Conservation (phyloP, 2,888 invertebrate species). For the Thymelicus lineola region DNA sequence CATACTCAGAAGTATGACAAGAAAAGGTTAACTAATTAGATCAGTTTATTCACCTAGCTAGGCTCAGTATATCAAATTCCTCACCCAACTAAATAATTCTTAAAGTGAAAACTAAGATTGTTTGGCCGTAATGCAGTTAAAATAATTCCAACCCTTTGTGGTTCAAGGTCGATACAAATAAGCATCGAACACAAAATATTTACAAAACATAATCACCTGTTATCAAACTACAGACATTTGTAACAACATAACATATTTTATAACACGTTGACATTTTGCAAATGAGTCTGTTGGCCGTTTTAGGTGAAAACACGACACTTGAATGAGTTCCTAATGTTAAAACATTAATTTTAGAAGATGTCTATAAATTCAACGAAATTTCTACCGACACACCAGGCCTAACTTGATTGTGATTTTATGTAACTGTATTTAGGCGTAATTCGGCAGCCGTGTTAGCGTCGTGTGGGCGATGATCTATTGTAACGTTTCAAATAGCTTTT, state of each 20-base stretch:
- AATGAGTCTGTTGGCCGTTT: not conserved
- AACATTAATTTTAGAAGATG: conserved; percentile 2
- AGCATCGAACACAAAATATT: too few relatives aligned
- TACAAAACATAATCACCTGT: too few relatives aligned
- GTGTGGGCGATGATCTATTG: conserved; percentile 47
- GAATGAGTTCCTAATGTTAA: conserved; percentile 2
- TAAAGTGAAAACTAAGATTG: too few relatives aligned
- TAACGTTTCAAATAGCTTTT: conserved; percentile 17
- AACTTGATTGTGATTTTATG: conserved; percentile 3
- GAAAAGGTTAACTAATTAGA: too few relatives aligned
- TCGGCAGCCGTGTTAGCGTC: conserved; percentile 38
- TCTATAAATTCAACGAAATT: not conserved
- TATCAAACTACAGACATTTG: not conserved
- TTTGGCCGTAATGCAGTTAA: too few relatives aligned
- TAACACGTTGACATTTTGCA: not conserved
- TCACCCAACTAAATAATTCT: too few relatives aligned
- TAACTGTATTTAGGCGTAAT: conserved; percentile 33
- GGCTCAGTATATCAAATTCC: too few relatives aligned
- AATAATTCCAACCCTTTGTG: too few relatives aligned
- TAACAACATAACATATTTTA: not conserved
- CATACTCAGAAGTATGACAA: too few relatives aligned
- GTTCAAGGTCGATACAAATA: too few relatives aligned
- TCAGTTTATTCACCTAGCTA: too few relatives aligned
- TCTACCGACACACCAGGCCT: not conserved
- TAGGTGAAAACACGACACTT: not conserved